A percentile compares a stretch with the other conserved stretches of the same genome.
Conservation (phyloP, 2,113 vertebrate genomes). For the Cyrtonyx montezumae region DNA sequence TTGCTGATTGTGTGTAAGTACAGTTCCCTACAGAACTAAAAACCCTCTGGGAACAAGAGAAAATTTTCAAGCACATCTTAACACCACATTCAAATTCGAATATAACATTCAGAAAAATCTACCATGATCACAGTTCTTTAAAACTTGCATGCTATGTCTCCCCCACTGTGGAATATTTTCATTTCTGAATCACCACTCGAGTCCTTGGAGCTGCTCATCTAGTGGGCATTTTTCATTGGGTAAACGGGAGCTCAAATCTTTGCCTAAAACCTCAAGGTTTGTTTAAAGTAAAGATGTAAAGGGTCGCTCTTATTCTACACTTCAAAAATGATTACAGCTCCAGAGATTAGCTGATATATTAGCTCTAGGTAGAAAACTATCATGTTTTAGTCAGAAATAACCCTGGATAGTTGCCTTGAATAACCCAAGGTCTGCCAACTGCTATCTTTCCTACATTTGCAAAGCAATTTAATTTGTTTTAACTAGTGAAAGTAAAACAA, state of each 20-base stretch:
- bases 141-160: neutral
- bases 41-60: neutral
- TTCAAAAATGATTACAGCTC: neutral
- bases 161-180: neutral
- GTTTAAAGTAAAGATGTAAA: neutral
- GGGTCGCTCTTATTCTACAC: neutral
- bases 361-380: neutral
- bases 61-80: neutral
- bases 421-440: neutral
- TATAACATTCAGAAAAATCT: neutral
- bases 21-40: neutral
- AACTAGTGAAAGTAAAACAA: neutral
- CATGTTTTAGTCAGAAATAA: neutral
- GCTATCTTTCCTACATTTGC: neutral
- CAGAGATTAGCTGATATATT: neutral
- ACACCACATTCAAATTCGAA: neutral
- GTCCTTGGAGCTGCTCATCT: neutral
- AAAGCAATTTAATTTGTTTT: constrained; percentile 5
- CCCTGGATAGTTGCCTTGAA: neutral
- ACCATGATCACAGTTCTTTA: neutral
- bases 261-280: neutral
- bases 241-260: neutral
- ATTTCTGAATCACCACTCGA: neutral
- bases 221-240: neutral
- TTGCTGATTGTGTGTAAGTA: neutral